Conservation (phyloP, 2,888 invertebrate genomes). For the Sesia bembeciformis region DNA sequence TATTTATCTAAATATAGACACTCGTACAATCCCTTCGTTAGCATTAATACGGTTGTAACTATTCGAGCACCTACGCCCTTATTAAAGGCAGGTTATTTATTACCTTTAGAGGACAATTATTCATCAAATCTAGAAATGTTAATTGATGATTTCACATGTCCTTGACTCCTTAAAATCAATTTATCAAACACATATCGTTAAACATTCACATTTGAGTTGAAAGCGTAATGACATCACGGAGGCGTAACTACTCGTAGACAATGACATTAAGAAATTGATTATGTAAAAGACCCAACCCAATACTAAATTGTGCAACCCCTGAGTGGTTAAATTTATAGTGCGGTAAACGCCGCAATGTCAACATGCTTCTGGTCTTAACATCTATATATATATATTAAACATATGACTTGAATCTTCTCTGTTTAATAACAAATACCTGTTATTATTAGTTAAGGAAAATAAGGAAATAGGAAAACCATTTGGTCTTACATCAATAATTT, state of each 20-base stretch:
- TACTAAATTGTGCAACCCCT: conserved; percentile 5
- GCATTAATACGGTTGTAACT: too few relatives aligned
- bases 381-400: too few relatives aligned
- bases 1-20: too few relatives aligned
- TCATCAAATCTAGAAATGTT: neutral
- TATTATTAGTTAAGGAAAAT: too few relatives aligned
- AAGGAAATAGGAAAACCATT: too few relatives aligned
- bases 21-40: too few relatives aligned
- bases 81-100: too few relatives aligned
- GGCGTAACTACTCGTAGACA: conserved; percentile 25
- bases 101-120: neutral
- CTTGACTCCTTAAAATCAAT: neutral
- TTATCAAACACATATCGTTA: neutral
- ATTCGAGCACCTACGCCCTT: too few relatives aligned
- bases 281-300: conserved; percentile 21
- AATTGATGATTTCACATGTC: neutral
- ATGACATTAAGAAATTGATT: conserved; percentile 32
- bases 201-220: conserved; percentile 7
- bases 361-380: neutral
- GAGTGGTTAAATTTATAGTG: neutral
- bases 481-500: too few relatives aligned
- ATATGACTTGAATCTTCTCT: too few relatives aligned
- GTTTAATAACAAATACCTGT: too few relatives aligned
- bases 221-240: conserved; percentile 21
- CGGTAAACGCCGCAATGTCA: neutral